A percentile compares a stretch with the other conserved stretches of the same genome.
Conservation (phyloP, 2,797 vertebrate species). For the Discoglossus pictus region DNA sequence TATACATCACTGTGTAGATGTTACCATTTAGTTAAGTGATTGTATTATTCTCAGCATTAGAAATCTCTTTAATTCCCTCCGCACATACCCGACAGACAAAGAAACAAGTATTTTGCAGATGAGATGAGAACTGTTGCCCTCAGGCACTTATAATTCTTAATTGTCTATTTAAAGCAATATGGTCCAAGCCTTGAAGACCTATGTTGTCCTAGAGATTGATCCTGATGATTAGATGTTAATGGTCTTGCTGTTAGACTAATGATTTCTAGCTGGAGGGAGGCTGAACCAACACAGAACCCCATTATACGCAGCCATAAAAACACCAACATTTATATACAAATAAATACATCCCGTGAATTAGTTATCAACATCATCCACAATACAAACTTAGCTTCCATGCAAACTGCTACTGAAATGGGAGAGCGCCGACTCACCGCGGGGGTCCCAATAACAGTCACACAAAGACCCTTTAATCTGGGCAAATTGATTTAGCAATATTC, state of each 20-base stretch:
- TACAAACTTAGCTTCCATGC: background rate
- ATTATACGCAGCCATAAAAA: background rate
- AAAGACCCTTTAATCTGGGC: no score
- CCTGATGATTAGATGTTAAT: slow-evolving; percentile 1
- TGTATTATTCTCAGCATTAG: background rate
- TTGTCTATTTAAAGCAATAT: slow-evolving; percentile 12
- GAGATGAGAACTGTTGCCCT: background rate
- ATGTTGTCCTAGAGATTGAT: slow-evolving; percentile 1
- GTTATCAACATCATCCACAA: no score
- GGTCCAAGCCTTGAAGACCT: background rate
- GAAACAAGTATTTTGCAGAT: background rate
- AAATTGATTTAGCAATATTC: no score
- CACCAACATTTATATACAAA: no score
- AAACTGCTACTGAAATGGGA: no score
- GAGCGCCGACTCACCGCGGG: no score
- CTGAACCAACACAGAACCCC: background rate
- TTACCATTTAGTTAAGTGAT: no score
- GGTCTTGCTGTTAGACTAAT: slow-evolving; percentile 4
- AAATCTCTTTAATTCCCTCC: background rate
- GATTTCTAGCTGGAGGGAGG: background rate
- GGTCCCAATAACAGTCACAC: no score
- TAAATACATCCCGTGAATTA: slow-evolving; percentile 1
- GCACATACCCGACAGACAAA: background rate
- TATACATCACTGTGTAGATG: no score
- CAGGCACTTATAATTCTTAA: background rate